Conservation (phyloP, 2,113 vertebrate genomes). For the Tautogolabrus adspersus region DNA sequence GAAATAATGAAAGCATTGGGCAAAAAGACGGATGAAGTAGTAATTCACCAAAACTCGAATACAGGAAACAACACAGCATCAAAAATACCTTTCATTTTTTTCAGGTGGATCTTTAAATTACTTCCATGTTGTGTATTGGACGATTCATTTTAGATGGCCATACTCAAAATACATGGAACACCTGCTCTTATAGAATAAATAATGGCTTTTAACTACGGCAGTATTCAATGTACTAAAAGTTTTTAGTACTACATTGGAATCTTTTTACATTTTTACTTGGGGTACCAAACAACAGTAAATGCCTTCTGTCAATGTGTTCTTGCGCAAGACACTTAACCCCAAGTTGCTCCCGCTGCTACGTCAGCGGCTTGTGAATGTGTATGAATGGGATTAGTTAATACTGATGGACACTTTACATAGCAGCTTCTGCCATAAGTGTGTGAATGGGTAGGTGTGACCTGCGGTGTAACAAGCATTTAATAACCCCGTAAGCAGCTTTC, state of each 20-base stretch:
- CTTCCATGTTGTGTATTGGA: neutral
- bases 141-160: no score
- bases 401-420: no score
- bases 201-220: neutral
- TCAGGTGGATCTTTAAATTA: neutral
- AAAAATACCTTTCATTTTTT: neutral
- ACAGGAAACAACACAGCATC: neutral
- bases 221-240: neutral
- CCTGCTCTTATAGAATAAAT: neutral
- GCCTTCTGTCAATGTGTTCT: neutral
- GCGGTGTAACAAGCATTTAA: constrained; percentile 45
- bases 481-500: constrained; percentile 62
- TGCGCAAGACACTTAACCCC: no score
- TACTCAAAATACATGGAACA: neutral
- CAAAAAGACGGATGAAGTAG: neutral
- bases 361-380: no score
- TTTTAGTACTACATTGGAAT: neutral
- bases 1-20: neutral
- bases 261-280: neutral
- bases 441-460: no score
- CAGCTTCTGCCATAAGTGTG: no score
- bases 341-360: no score
- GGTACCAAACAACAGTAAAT: constrained; percentile 15
- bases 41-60: neutral
- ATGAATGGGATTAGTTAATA: no score